Percentiles rank a stretch among this genome's conserved stretches.
phyloP scores from a whole-genome alignment of 2,888 invertebrate genomes.

The Volucella zonaria region DNA sequence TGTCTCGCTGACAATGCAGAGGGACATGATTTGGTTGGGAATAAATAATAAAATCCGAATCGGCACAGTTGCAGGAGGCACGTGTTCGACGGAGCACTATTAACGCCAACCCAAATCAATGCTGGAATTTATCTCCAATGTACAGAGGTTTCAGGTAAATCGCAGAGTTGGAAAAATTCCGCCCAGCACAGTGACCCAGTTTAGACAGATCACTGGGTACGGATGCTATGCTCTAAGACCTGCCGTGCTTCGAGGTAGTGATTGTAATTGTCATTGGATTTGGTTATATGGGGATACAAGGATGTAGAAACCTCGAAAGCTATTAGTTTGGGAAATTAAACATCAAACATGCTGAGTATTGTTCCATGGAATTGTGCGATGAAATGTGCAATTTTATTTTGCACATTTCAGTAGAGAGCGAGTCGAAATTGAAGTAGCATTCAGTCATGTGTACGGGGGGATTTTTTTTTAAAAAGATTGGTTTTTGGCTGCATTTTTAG shows the following conservation, averaged over 20 bases:
- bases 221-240: not conserved
- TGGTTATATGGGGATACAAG: constrained; percentile 7
- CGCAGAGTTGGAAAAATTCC: not conserved
- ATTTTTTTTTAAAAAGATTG: no score
- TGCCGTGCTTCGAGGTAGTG: not conserved
- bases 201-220: constrained; percentile 18
- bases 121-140: constrained; percentile 34
- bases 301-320: not conserved
- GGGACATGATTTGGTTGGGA: constrained; percentile 48
- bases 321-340: no score
- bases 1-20: not conserved
- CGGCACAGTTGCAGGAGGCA: constrained; percentile 40
- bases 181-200: constrained; percentile 20
- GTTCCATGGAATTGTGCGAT: no score
- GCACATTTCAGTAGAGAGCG: no score
- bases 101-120: constrained; percentile 27
- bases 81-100: constrained; percentile 15
- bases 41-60: constrained; percentile 47
- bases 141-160: not conserved
- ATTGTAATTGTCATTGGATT: not conserved
- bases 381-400: no score
- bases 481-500: no score
- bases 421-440: no score
- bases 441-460: no score
- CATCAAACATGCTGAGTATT: no score